These are phyloP conservation scores for Andrena bicolor DNA, from an alignment of 2,888 invertebrate species.

Conservation along the genomic window DNA sequence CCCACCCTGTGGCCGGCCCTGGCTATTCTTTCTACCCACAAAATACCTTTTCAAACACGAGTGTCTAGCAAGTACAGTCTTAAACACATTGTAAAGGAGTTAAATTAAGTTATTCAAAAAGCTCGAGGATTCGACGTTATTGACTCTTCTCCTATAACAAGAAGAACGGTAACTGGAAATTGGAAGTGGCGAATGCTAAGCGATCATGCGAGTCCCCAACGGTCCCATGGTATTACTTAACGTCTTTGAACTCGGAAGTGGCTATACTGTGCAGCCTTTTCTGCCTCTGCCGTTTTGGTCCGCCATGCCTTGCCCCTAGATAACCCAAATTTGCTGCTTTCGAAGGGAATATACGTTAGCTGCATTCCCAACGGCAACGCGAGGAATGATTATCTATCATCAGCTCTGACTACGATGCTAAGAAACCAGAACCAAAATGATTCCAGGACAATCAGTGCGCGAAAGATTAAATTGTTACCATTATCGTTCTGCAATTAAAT, in stretches of 20 bases:
- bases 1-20: too few species aligned
- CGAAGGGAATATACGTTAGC: not conserved
- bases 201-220: not conserved
- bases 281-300: not conserved
- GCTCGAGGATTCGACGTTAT: constrained; percentile 20
- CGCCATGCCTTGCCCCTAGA: not conserved
- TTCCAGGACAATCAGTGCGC: too few species aligned
- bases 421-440: not conserved
- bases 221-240: not conserved
- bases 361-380: not conserved
- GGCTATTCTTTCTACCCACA: too few species aligned
- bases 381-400: not conserved
- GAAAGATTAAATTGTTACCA: too few species aligned
- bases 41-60: too few species aligned
- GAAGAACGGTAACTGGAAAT: constrained; percentile 9
- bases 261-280: not conserved
- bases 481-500: too few species aligned
- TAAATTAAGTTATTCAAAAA: constrained; percentile 30
- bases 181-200: not conserved
- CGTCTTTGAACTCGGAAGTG: not conserved
- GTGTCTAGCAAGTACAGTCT: too few species aligned
- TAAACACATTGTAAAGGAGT: not conserved
- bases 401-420: not conserved
- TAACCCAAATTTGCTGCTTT: constrained; percentile 1
- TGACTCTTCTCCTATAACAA: not conserved